Base-by-base conservation (phyloP, 2,888 invertebrate genomes). In the Choreutis nemorana region DNA sequence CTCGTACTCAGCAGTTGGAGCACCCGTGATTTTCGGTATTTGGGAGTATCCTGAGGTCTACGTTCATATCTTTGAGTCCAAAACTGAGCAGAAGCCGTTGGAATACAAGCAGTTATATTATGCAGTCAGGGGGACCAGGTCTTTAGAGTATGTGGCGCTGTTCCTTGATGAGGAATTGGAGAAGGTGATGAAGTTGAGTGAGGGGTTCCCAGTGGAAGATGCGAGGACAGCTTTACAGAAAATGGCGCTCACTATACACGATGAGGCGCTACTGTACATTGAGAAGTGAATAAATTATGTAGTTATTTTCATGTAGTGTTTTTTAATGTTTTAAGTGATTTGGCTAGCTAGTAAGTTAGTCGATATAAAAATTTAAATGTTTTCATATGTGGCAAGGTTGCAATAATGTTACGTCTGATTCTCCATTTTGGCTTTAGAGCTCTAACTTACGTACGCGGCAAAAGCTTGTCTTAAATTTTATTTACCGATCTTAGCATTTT, bases 11-110 rank as follows among this genome's bases (percentile, higher is more conserved):
- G 42, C 71, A 10, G 71, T 73, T 1, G 65, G 73, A 0, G 68
- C 73, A 0, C 77, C 77, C 3, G 63, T 67, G 0, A 62, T 55
- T 0, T 36, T 66, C 4, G 77, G 71, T 2, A 20, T 71, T 12
- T 77, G 77, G 77, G 77, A 77, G 32, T 75, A 77, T 28, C 77
- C 77, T 0, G 57, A 60, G 1, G 37, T 77, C 2, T 77, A 73
- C 30, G 63, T 65, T 0, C 59, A 61, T 23, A 54, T 77, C 14
- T 40, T 60, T 10, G 58, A 70, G 29, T 45, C 72, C 0, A 70
- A 58, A 29, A 3, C 70, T 2, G 60, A 67, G 12, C 55, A 58
- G 18, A 55, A 39, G 6, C 64, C 61, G 0, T 29, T 77, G 2
- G 58, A 72, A 3, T 58, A 41, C 14, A 71, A 70, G 36, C 65